These are phyloP conservation scores for Drosophila parabipectinata DNA, from an alignment of 1,140 invertebrate genomes.

Conservation along the genomic window DNA sequence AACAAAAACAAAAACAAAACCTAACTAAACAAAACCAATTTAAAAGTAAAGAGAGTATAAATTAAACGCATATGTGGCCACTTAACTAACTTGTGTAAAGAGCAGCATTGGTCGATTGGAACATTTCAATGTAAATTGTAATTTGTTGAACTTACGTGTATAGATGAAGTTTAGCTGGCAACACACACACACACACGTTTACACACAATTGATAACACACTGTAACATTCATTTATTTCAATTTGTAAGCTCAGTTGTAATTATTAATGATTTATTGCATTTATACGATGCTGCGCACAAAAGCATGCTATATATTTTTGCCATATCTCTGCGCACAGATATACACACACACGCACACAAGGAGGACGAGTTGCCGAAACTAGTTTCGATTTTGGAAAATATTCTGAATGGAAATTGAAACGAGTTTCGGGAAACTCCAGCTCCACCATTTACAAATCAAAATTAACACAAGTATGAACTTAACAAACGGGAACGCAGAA, in stretches of 20 bases:
- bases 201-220: slow-evolving; percentile 1
- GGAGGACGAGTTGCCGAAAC: neutral
- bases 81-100: slow-evolving; percentile 45
- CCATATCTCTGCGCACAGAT: slow-evolving; percentile 42
- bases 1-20: slow-evolving; percentile 38
- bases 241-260: slow-evolving; percentile 64
- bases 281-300: slow-evolving; percentile 50
- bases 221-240: slow-evolving; percentile 52
- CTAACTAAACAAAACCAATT: slow-evolving; percentile 16
- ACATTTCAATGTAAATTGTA: slow-evolving; percentile 69
- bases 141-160: slow-evolving; percentile 70
- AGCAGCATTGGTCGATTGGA: slow-evolving; percentile 47
- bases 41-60: neutral
- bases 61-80: slow-evolving; percentile 52
- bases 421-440: too few species aligned
- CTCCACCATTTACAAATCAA: slow-evolving; percentile 27
- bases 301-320: slow-evolving; percentile 49
- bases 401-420: too few species aligned
- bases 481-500: slow-evolving; percentile 36
- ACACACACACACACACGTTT: slow-evolving; percentile 18
- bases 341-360: slow-evolving; percentile 12
- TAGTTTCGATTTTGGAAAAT: too few species aligned
- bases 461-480: slow-evolving; percentile 15
- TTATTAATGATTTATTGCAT: slow-evolving; percentile 68
- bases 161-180: slow-evolving; percentile 53